Evolutionary conservation across 2,113 vertebrate species (phyloP).

Genomic region (Bombycilla garrulus): DNA sequence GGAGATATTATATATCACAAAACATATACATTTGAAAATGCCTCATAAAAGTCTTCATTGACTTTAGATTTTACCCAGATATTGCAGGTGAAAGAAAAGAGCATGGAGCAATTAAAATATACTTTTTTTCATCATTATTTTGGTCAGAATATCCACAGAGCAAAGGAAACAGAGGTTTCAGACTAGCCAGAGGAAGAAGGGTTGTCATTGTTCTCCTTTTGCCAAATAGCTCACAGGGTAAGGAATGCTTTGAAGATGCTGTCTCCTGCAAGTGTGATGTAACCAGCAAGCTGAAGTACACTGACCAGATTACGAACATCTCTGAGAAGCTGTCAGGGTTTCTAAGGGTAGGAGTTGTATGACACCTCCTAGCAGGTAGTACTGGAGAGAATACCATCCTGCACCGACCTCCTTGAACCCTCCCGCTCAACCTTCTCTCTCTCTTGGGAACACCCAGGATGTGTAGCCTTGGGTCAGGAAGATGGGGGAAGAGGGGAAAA

Average conservation of each 20-base stretch:
- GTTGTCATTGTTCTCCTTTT: constrained; percentile 23
- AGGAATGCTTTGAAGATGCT: constrained; percentile 59
- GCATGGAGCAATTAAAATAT: neutral
- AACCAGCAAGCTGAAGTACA: neutral
- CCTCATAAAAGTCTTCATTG: neutral
- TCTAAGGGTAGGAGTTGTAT: neutral
- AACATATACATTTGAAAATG: neutral
- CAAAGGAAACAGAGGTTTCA: constrained; percentile 13
- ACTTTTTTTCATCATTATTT: neutral
- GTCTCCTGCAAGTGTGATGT: constrained; percentile 15
- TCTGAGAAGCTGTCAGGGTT: neutral
- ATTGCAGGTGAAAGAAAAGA: neutral
- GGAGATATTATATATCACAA: neutral
- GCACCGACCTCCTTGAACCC: neutral
- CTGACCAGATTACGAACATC: neutral
- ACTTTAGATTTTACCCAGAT: neutral
- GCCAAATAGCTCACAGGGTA: constrained; percentile 33
- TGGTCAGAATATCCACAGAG: neutral
- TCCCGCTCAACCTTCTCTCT: neutral
- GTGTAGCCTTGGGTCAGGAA: neutral
- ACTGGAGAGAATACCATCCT: neutral
- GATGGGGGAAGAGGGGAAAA: neutral
- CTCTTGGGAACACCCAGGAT: neutral
- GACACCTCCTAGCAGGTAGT: neutral
- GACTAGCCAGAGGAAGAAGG: constrained; percentile 16